A percentile compares a stretch with the other conserved stretches of the same genome.
These are phyloP conservation scores for Atherix ibis DNA, from an alignment of 2,888 invertebrate species.

Conservation along the genomic window DNA sequence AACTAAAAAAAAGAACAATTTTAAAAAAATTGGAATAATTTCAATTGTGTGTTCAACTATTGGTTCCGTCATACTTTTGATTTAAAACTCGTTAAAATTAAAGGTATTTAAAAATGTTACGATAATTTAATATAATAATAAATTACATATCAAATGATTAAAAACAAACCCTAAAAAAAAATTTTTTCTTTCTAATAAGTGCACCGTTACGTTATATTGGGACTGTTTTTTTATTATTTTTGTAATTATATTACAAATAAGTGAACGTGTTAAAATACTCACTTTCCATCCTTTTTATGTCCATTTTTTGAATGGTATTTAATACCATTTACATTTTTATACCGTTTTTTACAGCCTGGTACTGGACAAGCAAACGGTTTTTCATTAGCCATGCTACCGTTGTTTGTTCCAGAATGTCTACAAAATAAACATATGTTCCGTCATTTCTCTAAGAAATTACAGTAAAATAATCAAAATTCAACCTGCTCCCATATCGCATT, in stretches of 20 bases:
- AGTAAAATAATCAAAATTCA: slow-evolving; percentile 16
- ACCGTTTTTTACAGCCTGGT: slow-evolving; percentile 72
- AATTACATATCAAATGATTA: slow-evolving; percentile 7
- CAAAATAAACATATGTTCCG: slow-evolving; percentile 8
- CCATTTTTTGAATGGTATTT: slow-evolving; percentile 80
- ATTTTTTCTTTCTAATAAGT: too few species aligned
- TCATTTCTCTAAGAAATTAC: slow-evolving; percentile 4
- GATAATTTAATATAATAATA: too few species aligned
- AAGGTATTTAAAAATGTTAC: too few species aligned
- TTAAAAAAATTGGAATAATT: too few species aligned
- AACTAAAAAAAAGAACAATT: too few species aligned
- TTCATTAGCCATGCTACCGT: slow-evolving; percentile 38
- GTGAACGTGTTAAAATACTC: slow-evolving; percentile 29
- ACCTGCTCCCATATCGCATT: slow-evolving; percentile 55
- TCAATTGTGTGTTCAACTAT: too few species aligned
- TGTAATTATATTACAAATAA: not conserved
- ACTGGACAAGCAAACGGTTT: slow-evolving; percentile 75
- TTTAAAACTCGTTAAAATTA: too few species aligned
- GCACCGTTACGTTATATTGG: too few species aligned
- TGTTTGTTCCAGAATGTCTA: slow-evolving; percentile 36
- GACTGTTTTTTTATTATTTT: too few species aligned
- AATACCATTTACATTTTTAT: slow-evolving; percentile 78
- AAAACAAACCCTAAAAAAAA: slow-evolving; percentile 5
- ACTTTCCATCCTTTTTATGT: slow-evolving; percentile 72
- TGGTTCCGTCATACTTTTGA: too few species aligned